Percentiles rank a stretch among this genome's conserved stretches.
Evolutionary conservation across 2,888 invertebrate species (phyloP).

Genomic region (Hypomecis punctinalis): DNA sequence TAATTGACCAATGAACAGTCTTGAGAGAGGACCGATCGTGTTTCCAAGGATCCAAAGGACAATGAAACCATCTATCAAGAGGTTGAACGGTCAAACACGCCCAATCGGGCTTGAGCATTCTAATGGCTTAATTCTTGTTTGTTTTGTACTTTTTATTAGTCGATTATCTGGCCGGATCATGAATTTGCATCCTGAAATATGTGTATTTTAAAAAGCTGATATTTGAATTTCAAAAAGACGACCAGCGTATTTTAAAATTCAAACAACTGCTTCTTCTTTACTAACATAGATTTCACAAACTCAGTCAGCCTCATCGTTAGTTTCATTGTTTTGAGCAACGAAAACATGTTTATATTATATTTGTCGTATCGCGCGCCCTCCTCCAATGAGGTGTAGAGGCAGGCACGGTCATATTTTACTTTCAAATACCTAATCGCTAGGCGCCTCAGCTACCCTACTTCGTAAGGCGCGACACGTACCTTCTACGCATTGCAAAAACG

Average conservation of each 20-base stretch:
- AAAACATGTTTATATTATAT: background rate
- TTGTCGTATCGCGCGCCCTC: slow-evolving; percentile 1
- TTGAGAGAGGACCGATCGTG: slow-evolving; percentile 10
- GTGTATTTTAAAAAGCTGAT: background rate
- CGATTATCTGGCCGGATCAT: background rate
- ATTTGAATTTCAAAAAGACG: background rate
- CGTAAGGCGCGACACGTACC: slow-evolving; percentile 15
- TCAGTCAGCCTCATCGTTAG: background rate
- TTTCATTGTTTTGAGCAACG: background rate
- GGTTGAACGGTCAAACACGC: slow-evolving; percentile 38
- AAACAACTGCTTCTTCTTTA: background rate
- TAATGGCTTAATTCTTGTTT: slow-evolving; percentile 36
- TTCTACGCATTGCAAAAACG: slow-evolving; percentile 23
- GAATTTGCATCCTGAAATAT: background rate
- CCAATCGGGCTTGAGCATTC: slow-evolving; percentile 24
- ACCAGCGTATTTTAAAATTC: background rate
- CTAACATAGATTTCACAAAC: background rate
- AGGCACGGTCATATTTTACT: slow-evolving; percentile 13
- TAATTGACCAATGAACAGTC: slow-evolving; percentile 28
- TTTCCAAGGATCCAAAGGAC: slow-evolving; percentile 34
- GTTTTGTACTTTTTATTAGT: slow-evolving; percentile 22
- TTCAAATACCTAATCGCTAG: slow-evolving; percentile 16
- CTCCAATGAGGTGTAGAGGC: slow-evolving; percentile 2
- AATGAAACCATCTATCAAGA: slow-evolving; percentile 40
- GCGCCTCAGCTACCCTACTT: slow-evolving; percentile 11